These are phyloP conservation scores for Eristalinus aeneus DNA, from an alignment of 2,888 invertebrate genomes.

Conservation along the genomic window DNA sequence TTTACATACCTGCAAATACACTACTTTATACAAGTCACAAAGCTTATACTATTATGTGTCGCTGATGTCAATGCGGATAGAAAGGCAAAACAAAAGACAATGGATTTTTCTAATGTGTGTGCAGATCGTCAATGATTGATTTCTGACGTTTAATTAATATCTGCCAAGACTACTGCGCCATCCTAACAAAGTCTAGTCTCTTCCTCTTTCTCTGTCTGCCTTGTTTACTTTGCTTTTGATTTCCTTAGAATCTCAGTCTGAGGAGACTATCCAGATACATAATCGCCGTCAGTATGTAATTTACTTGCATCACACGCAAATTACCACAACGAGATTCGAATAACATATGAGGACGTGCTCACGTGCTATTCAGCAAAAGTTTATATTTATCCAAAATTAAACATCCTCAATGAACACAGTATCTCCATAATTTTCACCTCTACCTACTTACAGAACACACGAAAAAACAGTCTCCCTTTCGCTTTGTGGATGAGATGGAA, in stretches of 20 bases:
- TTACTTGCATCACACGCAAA: slow-evolving; percentile 11
- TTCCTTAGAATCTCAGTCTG: neutral
- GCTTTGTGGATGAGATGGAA: neutral
- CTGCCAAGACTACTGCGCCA: too few relatives aligned
- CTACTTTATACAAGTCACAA: too few relatives aligned
- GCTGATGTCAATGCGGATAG: too few relatives aligned
- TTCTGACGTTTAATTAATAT: too few relatives aligned
- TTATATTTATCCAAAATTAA: slow-evolving; percentile 43
- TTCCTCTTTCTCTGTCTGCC: too few relatives aligned
- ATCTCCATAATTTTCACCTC: slow-evolving; percentile 52
- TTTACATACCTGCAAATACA: too few relatives aligned
- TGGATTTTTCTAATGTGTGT: too few relatives aligned
- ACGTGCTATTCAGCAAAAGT: slow-evolving; percentile 8
- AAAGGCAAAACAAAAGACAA: too few relatives aligned
- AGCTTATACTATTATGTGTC: too few relatives aligned
- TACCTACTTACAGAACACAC: neutral
- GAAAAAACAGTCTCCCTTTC: neutral
- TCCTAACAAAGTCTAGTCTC: too few relatives aligned
- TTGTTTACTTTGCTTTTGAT: neutral
- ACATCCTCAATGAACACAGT: slow-evolving; percentile 42
- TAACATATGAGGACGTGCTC: neutral
- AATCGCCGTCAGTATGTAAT: neutral
- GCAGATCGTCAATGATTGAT: too few relatives aligned
- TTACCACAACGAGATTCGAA: neutral
- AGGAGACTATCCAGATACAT: neutral